Evolutionary conservation across 2,888 invertebrate species (phyloP).

Genomic region (Calameuta pallipes): DNA sequence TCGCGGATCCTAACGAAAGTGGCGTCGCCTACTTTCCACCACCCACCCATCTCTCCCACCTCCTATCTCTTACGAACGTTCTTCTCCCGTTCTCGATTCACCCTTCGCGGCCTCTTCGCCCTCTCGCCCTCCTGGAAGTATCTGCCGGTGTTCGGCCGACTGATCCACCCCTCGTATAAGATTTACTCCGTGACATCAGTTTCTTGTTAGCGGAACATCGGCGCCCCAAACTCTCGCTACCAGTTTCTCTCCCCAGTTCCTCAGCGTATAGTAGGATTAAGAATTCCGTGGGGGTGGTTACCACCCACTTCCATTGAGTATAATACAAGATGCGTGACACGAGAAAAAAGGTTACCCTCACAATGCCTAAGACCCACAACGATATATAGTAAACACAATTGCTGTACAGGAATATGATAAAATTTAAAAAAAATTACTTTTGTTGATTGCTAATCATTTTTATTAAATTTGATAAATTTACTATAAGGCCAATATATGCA

Average conservation of each 20-base stretch:
- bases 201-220: slow-evolving; percentile 57
- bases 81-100: background rate
- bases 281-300: slow-evolving; percentile 19
- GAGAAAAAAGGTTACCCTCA: background rate
- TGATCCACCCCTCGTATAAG: slow-evolving; percentile 33
- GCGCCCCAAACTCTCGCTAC: slow-evolving; percentile 31
- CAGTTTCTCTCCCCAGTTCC: slow-evolving; percentile 35
- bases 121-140: slow-evolving; percentile 6
- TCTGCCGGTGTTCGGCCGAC: slow-evolving; percentile 21
- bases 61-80: background rate
- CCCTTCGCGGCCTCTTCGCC: slow-evolving; percentile 16
- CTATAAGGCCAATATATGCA: background rate
- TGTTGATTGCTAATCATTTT: background rate
- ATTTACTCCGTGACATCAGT: slow-evolving; percentile 54
- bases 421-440: too few relatives aligned
- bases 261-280: slow-evolving; percentile 27
- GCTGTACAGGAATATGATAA: background rate
- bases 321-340: background rate
- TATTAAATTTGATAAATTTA: background rate
- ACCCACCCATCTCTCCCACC: fast-evolving
- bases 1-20: slow-evolving; percentile 22
- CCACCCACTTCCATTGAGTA: background rate
- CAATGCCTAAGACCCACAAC: background rate
- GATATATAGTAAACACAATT: background rate
- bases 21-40: slow-evolving; percentile 24